Evolutionary conservation across 2,113 vertebrate genomes (phyloP).

Genomic region (Sturnus vulgaris): DNA sequence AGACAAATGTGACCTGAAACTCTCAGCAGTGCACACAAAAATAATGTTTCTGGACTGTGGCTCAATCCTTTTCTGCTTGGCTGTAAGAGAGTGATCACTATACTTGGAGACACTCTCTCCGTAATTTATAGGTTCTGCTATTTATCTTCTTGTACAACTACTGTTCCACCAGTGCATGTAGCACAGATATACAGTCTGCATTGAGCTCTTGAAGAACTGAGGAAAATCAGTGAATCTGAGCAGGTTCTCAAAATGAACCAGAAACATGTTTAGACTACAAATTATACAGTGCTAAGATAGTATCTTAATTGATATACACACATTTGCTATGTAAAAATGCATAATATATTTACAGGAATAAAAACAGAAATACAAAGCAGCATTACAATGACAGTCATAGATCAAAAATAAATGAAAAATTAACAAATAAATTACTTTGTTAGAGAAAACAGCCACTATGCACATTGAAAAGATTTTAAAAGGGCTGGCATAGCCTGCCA

Average conservation of each 20-base stretch:
- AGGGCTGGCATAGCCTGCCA: not conserved
- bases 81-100: not conserved
- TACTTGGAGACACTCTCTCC: not conserved
- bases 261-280: not conserved
- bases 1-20: not conserved
- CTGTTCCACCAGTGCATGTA: not conserved
- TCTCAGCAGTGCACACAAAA: not conserved
- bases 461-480: not conserved
- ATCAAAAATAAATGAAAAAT: not conserved
- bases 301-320: not conserved
- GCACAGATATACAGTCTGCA: not conserved
- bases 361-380: not conserved
- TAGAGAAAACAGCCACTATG: not conserved
- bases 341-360: not conserved
- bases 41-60: not conserved
- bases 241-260: not conserved
- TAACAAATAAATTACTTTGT: not conserved
- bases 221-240: not conserved
- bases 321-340: not conserved
- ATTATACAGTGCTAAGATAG: not conserved
- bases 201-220: not conserved
- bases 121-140: not conserved
- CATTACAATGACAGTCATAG: rapidly evolving
- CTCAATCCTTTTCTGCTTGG: not conserved
- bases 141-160: not conserved